Percentiles rank a stretch among this genome's conserved stretches.
Evolutionary conservation across 2,113 vertebrate genomes (phyloP).

Genomic region (Emydura subglobosa): DNA sequence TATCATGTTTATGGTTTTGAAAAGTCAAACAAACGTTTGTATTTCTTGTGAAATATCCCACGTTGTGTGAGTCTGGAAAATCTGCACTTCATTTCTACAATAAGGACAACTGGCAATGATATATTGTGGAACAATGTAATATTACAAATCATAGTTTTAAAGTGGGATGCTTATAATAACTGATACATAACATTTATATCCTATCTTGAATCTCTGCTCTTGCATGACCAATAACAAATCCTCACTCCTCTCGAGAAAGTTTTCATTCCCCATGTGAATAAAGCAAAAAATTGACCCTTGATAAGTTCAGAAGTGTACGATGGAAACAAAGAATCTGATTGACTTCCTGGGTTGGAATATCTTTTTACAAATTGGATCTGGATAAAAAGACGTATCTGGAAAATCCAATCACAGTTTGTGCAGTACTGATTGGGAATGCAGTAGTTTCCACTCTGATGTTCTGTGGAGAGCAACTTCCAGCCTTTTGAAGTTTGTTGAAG

Average conservation of each 20-base stretch:
- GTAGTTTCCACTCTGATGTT: constrained; percentile 24
- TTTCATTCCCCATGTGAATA: not conserved
- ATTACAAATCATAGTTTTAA: not conserved
- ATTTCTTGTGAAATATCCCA: not conserved
- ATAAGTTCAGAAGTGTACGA: not conserved
- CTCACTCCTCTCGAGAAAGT: not conserved
- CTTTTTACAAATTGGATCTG: not conserved
- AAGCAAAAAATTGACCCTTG: not conserved
- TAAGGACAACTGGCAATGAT: not conserved
- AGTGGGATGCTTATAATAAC: not conserved
- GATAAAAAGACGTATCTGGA: constrained; percentile 50
- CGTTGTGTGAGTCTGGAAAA: not conserved
- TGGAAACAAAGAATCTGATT: constrained; percentile 4
- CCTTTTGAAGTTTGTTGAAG: constrained; percentile 48
- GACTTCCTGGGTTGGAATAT: not conserved
- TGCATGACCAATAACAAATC: not conserved
- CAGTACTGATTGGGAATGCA: constrained; percentile 7
- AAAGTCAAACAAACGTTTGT: not conserved
- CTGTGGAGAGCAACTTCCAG: constrained; percentile 30
- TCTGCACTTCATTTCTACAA: not conserved
- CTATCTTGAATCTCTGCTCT: not conserved
- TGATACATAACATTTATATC: not conserved
- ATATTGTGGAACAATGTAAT: not conserved
- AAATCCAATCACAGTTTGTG: constrained; percentile 27
- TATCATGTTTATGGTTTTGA: not conserved